Base-by-base conservation (phyloP, 2,113 vertebrate species). In the Ailurus styani region DNA sequence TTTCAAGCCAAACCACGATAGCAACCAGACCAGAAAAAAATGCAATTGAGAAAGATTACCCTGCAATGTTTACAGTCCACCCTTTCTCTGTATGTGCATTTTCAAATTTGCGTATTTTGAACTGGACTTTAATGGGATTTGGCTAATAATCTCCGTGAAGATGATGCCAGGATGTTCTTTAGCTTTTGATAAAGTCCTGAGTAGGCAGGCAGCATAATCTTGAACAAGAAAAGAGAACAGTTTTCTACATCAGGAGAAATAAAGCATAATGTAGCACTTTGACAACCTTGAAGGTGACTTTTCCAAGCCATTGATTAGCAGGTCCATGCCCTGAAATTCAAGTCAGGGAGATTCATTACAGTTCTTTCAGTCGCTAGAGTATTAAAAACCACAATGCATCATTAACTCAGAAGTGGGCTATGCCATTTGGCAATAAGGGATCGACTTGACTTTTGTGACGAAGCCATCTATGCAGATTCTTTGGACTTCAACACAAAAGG, bases 251-350 rank as follows among this genome's bases (percentile, higher is more conserved):
- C 52, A 54, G 85, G 57, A 95, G 90, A 93, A 98, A 92, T 91
- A 98, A 97, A 98, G 97, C 79, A 55, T 3, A 92, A 15, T 52
- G 79, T 86, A 75, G 52, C 27, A 93, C 78, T 92, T 72, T 97
- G 93, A 98, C 77, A 98, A 17, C 93, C 96, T 97, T 98, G 97
- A 99, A 98, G 97, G 98, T 99, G 98, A 98, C 98, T 98, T 98
- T 98, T 98, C 98, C 97, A 97, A 95, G 47, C 90, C 96, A 98
- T 0, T 98, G 98, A 98, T 98, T 97, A 98, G 68, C 93, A 99
- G 97, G 98, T 98, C 98, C 81, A 14, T 98, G 97, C 88, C 98
- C 97, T 98, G 98, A 98, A 97, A 98, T 98, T 91, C 98, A 97
- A 98, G 98, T 98, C 47, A 54, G 83, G 60, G 95, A 98, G 93